Base-by-base conservation (phyloP, 1,140 invertebrate genomes). In the Geopemphigus sp. region DNA sequence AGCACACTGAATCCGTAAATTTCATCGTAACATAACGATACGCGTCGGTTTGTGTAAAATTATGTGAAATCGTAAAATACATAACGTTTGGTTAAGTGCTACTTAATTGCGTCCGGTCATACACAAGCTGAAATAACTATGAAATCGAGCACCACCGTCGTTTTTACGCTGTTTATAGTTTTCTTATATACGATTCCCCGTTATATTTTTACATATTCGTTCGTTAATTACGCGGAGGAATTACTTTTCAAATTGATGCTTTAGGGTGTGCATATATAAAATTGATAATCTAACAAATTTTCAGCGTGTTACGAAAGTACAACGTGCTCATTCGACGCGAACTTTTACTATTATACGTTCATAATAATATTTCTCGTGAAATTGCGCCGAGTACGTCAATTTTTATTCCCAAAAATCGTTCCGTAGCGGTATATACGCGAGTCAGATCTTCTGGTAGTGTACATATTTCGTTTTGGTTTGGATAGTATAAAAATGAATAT, bases 241-340 rank as follows among this genome's bases (percentile, higher is more conserved):
- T 64, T 64, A n/a, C 29, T n/a, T 64, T 64, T 19, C 17, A 32
- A 64, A 64, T 29, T 29, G 29, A 1, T 64, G 19, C 61, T 64
- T 39, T 32, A 15, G 19, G 61, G 10, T 17, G 26, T 39, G 8
- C 8, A 39, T 39, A 39, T 39, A 26, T 32, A 64, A 32, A 64
- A 64, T 64, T 64, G 61, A 64, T 32, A 64, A 26, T 64, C 26
- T 64, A 64, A 64, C 61, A 32, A 64, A 64, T 64, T 64, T 32
- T 19, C 17, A n/a, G 32, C 5, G 61, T 32, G 15, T 64, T 26
- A 64, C 32, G 29, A 64, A 64, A 64, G 19, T 64, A 29, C 14
- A 17, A 6, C 14, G 26, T n/a, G 61, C 29, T 64, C 19, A 64
- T n/a, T 17, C 61, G 12, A 64, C 29, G 19, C 61, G 29, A 26